These are phyloP conservation scores for Rhinichthys osculus DNA, from an alignment of 2,797 vertebrate genomes.

Conservation along the genomic window DNA sequence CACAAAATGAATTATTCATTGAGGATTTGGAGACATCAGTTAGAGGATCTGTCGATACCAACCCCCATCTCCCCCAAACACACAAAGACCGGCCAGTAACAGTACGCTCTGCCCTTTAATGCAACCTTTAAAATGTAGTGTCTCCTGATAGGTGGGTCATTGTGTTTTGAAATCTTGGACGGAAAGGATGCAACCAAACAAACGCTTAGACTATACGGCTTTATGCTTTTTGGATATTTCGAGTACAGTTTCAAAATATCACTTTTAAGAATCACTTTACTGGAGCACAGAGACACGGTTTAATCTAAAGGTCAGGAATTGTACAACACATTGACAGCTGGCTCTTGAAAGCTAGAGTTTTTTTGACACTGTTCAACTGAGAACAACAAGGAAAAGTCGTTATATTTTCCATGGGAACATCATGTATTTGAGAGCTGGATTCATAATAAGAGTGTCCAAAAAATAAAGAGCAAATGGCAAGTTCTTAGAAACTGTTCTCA, in stretches of 20 bases:
- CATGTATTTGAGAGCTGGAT: slow-evolving; percentile 3
- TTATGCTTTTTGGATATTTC: slow-evolving; percentile 12
- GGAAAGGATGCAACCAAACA: slow-evolving; percentile 42
- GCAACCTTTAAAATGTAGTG: slow-evolving; percentile 76
- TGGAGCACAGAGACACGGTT: neutral
- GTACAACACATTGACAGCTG: slow-evolving; percentile 3
- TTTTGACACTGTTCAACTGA: neutral
- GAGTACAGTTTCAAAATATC: neutral
- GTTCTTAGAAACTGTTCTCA: neutral
- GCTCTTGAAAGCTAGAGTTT: neutral
- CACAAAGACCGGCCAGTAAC: slow-evolving; percentile 64
- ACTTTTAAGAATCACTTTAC: slow-evolving; percentile 27
- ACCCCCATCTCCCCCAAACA: slow-evolving; percentile 49
- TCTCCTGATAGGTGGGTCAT: slow-evolving; percentile 63
- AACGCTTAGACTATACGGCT: slow-evolving; percentile 29
- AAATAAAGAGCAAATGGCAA: neutral
- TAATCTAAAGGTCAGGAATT: slow-evolving; percentile 34
- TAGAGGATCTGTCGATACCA: slow-evolving; percentile 77
- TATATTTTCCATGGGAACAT: neutral
- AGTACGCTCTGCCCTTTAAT: slow-evolving; percentile 75
- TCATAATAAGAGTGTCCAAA: neutral
- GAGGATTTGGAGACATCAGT: slow-evolving; percentile 77
- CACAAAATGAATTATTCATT: slow-evolving; percentile 77
- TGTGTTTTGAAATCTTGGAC: slow-evolving; percentile 57
- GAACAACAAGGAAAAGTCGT: neutral